Evolutionary conservation across 2,797 vertebrate species (phyloP).

Genomic region (Sciurus vulgaris): DNA sequence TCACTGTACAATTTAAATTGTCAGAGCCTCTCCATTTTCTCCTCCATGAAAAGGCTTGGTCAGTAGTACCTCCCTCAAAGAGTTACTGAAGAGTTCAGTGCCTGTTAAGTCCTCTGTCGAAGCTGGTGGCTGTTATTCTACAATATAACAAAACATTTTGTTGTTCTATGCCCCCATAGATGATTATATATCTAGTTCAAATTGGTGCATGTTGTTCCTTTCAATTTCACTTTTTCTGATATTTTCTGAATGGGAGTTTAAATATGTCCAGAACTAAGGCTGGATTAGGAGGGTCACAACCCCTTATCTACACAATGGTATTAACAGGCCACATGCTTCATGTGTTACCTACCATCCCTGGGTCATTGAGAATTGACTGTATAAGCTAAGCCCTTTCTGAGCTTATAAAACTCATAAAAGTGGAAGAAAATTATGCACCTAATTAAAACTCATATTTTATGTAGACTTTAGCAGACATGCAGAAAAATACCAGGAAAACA

Average conservation of each 20-base stretch:
- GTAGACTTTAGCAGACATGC: neutral
- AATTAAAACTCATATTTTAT: neutral
- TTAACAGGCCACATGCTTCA: neutral
- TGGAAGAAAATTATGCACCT: neutral
- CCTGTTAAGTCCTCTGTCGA: neutral
- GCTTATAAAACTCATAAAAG: conserved; percentile 48
- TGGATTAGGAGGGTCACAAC: neutral
- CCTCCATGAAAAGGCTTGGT: neutral
- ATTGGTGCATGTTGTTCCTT: neutral
- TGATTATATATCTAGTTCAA: neutral
- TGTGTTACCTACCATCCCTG: neutral
- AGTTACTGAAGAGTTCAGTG: neutral
- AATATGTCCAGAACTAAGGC: neutral
- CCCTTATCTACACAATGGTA: neutral
- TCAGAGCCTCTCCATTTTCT: neutral
- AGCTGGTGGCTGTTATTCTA: neutral
- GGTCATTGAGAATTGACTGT: neutral
- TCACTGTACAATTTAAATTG: neutral
- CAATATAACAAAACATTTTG: neutral
- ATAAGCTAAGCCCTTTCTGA: neutral
- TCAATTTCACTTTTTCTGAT: neutral
- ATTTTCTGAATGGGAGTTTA: neutral
- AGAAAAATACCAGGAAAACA: neutral
- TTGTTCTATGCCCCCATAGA: neutral
- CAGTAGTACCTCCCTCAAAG: neutral